A percentile compares a stretch with the other conserved stretches of the same genome.
Evolutionary conservation across 2,888 invertebrate genomes (phyloP).

Genomic region (Drosophila recens): DNA sequence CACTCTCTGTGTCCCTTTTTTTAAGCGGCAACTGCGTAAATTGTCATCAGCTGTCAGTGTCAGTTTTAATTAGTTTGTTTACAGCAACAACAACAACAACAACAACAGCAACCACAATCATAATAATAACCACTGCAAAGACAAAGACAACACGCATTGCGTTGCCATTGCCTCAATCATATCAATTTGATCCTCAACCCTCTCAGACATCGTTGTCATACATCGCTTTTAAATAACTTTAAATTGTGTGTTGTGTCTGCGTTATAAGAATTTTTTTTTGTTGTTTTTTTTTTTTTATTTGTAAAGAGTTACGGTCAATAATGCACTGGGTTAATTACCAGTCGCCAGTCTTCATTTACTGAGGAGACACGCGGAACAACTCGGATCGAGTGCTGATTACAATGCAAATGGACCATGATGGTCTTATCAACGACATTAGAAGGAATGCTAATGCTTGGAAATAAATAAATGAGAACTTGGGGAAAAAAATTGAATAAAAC

Average conservation of each 20-base stretch:
- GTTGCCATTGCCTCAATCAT: conserved; percentile 62
- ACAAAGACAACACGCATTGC: conserved; percentile 55
- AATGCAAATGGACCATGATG: conserved; percentile 35
- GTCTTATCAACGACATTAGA: conserved; percentile 30
- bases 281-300: conserved; percentile 23
- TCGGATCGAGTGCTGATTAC: conserved; percentile 49
- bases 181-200: conserved; percentile 66
- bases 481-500: not conserved
- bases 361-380: conserved; percentile 3
- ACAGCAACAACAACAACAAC: conserved; percentile 60
- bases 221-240: conserved; percentile 51
- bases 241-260: conserved; percentile 54
- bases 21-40: conserved; percentile 74
- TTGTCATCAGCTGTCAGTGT: conserved; percentile 82
- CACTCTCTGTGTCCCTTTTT: conserved; percentile 41
- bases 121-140: conserved; percentile 42
- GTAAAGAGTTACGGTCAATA: conserved; percentile 65
- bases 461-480: not conserved
- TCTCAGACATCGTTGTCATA: conserved; percentile 25
- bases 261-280: conserved; percentile 38
- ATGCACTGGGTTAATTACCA: conserved; percentile 77
- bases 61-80: conserved; percentile 82
- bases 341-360: conserved; percentile 65
- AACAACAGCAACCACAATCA: conserved; percentile 24
- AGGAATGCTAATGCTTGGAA: conserved; percentile 3